Base-by-base conservation (phyloP, 2,797 vertebrate species). In the Pseudomugil gertrudae region DNA sequence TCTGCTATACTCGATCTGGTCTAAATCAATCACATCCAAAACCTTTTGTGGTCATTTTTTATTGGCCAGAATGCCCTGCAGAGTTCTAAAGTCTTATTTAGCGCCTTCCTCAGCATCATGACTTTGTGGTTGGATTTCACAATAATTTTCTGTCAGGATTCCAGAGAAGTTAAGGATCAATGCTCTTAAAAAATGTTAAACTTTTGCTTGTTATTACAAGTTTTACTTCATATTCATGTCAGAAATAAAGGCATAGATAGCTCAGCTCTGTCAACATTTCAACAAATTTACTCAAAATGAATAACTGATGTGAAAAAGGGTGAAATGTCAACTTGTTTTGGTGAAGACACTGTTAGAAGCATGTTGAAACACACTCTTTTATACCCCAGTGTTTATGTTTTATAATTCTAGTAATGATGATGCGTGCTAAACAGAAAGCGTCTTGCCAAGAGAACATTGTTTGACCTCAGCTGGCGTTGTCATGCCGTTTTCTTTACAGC, bases 381-480 rank as follows among this genome's bases (percentile, higher is more conserved):
- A 52, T 40, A 32, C 24, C 13, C 15, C 29, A 17, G 11, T 69
- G 33, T 66, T 69, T 54, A 23, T 58, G 57, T 29, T 66, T 57
- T 45, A 38, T 21, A 36, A 24, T 6, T 61, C 23, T 24, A 14
- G 23, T 48, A 48, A 54, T 76, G 68, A 54, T 32, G 69, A 51
- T 71, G 63, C 57, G 32, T 61, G 50, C 29, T 70, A n/a, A 61
- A 47, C 48, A 50, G 30, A 9, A 23, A 29, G 21, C 24, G 50
- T 66, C 50, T 48, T 54, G 57, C 47, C 63, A 71, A 63, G 58
- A 64, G 58, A 51, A 51, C 32, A 30, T 58, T 52, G 57, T 63
- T 33, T 50, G 59, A 48, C 63, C 61, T 57, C 35, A 51, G 51
- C 54, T 57, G 23, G 17, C 19, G 53, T 53, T 27, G 52, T 24